Base-by-base conservation (phyloP, 2,113 vertebrate species). In the Oncorhynchus kisutch region DNA sequence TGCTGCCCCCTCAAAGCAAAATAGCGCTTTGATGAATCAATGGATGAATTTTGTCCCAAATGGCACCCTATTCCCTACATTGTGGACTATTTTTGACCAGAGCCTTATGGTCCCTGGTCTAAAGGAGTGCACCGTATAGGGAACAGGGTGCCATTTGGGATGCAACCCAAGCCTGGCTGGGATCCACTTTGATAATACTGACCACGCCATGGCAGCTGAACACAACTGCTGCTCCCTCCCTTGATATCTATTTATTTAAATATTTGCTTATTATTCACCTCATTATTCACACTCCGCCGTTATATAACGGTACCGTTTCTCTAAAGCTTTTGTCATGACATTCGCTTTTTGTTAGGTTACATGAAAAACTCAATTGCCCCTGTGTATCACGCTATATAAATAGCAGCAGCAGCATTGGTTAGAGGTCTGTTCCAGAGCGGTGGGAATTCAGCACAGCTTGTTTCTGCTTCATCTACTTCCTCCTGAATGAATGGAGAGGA, bases 281-380 rank as follows among this genome's bases (percentile, higher is more conserved):
- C 71, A 71, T 71, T 62, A 78, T 67, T 75, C 51, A 51, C 74
- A 31, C 16, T 70, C 57, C 18, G 6, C 68, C 25, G 14, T 72
- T 82, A 78, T 70, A 18, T 71, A 67, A 71, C 72, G 68, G 71
- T 59, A 49, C 49, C 60, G 51, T 70, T 78, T 73, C 69, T 71
- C 67, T 14, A 27, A 39, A 49, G 54, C 57, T 67, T 74, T 80
- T 69, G 60, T 77, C 64, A 67, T 67, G 73, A 72, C 67, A 49
- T 51, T 72, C 29, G 45, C 62, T 65, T 60, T 68, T 76, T 62
- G 66, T 65, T n/a, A 67, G 78, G 70, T n/a, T 71, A 57, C 65
- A 29, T 71, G 25, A 82, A 78, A 73, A 78, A 83, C 51, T 16
- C 73, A 74, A 77, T n/a, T 67, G 70, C 71, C 73, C 70, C 31